Evolutionary conservation across 1,140 invertebrate species (phyloP), one percentile per base, ranked within the genome.

Genomic region (Procambarus clarkii): DNA sequence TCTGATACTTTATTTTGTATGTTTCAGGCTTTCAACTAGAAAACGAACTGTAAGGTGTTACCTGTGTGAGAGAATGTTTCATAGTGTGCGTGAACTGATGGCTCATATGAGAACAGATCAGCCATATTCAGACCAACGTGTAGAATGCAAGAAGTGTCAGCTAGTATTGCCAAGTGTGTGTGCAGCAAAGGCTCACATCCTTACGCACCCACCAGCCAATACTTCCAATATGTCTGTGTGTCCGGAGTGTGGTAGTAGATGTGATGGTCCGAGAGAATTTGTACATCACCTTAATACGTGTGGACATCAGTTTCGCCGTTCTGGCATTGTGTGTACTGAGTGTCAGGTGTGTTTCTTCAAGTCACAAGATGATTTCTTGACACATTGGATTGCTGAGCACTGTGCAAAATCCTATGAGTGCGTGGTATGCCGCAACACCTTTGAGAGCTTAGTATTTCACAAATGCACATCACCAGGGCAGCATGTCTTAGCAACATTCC

Each of bases 261-360:
- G 92, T 78, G 92, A 93, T 60, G 86, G 88, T 8, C 92, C 92
- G 1, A 82, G 92, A 58, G 92, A 93, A 45, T 93, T 93, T 69
- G 92, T 93, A 11, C 92, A 93, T 50, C 92, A 93, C 50, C 86
- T 93, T n/a, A 92, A 92, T 84, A 93, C 92, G n/a, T 93, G 92
- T 69, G 92, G 92, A 4, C 92, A 93, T 54, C 92, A 93, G 79
- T 93, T 82, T 71, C 77, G 92, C 15, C 90, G 92, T 5, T 93
- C 92, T 3, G 92, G 92, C 11, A 91, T 93, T 78, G 78, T 93
- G 48, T 93, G 92, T 64, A 69, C 76, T 3, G 83, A 77, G 5
- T 93, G 92, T 85, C 82, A 92, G 46, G 92, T 93, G 48, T 92
- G 92, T 58, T 93, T 93, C 86, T 93, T 92, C 50, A 76, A 87